Percentiles rank a stretch among this genome's conserved stretches.
Evolutionary conservation across 2,888 invertebrate species (phyloP).

Genomic region (Brenthis ino): DNA sequence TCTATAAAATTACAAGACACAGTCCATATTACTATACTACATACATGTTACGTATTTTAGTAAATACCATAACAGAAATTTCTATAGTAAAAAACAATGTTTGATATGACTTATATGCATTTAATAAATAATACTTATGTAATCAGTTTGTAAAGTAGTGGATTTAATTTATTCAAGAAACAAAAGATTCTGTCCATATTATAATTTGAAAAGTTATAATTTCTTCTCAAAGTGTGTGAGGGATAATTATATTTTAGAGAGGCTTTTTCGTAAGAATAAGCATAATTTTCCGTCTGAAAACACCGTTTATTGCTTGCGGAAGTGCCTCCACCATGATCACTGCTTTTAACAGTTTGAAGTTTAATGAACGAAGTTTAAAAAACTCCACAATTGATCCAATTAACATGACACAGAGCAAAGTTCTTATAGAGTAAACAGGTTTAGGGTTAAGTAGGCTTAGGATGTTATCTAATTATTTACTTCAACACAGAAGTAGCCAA

Average conservation of each 20-base stretch:
- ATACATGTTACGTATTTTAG: not conserved
- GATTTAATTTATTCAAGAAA: not conserved
- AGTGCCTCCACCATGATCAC: slow-evolving; percentile 60
- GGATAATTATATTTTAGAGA: slow-evolving; percentile 29
- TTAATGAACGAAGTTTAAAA: slow-evolving; percentile 4
- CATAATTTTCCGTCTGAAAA: slow-evolving; percentile 75
- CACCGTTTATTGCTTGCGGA: slow-evolving; percentile 69
- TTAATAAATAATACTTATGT: too few species aligned
- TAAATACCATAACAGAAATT: not conserved
- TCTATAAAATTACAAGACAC: slow-evolving; percentile 53
- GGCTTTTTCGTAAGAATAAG: slow-evolving; percentile 61
- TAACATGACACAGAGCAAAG: not conserved
- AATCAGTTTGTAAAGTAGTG: too few species aligned
- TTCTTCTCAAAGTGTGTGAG: not conserved
- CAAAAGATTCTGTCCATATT: not conserved
- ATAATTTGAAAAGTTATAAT: not conserved
- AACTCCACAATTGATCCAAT: not conserved
- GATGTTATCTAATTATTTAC: slow-evolving; percentile 42
- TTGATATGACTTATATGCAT: too few species aligned
- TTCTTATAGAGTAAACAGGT: not conserved
- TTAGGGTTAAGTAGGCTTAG: slow-evolving; percentile 21
- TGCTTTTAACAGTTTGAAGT: slow-evolving; percentile 34
- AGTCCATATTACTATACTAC: not conserved
- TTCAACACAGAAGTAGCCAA: slow-evolving; percentile 47
- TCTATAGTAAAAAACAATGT: too few species aligned